Percentiles rank a stretch among this genome's conserved stretches.
These are phyloP conservation scores for Paralichthys olivaceus DNA, from an alignment of 2,113 vertebrate genomes.

Conservation along the genomic window DNA sequence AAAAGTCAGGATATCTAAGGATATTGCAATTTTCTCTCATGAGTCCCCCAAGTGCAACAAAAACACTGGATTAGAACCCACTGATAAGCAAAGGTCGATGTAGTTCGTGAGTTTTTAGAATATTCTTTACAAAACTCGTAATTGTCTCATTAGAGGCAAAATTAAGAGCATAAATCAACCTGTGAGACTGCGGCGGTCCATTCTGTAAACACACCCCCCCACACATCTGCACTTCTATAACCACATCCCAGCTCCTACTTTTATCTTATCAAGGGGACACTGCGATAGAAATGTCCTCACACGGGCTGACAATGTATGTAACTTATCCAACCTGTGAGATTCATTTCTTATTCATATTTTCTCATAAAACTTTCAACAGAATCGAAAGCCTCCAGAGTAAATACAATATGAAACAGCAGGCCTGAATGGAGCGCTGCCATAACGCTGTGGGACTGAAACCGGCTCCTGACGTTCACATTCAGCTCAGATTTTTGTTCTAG, in stretches of 20 bases:
- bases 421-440: background rate
- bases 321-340: background rate
- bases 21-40: too few species aligned
- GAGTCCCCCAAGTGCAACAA: background rate
- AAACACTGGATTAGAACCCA: background rate
- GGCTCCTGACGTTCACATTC: background rate
- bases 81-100: background rate
- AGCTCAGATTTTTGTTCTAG: too few species aligned
- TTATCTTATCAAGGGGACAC: background rate
- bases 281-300: background rate
- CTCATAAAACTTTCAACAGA: constrained; percentile 16
- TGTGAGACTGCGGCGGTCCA: too few species aligned
- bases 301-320: background rate
- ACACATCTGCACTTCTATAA: too few species aligned
- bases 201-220: too few species aligned
- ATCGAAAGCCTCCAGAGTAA: constrained; percentile 4
- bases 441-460: background rate
- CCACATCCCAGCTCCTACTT: background rate
- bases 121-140: background rate
- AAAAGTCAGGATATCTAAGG: too few species aligned
- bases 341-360: constrained; percentile 7
- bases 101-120: background rate
- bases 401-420: background rate
- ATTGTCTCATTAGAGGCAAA: background rate
- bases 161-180: too few species aligned